phyloP scores from a whole-genome alignment of 2,113 vertebrate genomes.

The Onychostoma macrolepis region DNA sequence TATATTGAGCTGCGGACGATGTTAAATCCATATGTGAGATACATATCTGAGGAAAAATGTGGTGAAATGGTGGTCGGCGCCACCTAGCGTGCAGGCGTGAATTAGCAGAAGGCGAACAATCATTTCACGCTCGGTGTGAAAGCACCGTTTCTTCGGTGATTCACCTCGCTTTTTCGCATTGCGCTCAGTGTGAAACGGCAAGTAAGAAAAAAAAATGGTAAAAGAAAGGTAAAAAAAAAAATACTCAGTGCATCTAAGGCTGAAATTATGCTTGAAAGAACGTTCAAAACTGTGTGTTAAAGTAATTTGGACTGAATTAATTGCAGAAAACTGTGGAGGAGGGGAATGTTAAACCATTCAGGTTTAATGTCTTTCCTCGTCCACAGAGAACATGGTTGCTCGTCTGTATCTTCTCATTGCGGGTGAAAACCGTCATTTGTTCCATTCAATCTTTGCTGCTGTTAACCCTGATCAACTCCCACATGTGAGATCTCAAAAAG shows the following conservation, averaged over 20 bases:
- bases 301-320: conserved; percentile 6
- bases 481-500: conserved; percentile 51
- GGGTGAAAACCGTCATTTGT: conserved; percentile 53
- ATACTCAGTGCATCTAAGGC: neutral
- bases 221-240: no score
- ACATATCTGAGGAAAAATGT: no score
- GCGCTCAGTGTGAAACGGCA: no score
- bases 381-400: conserved; percentile 34
- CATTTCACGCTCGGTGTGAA: no score
- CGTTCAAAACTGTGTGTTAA: neutral
- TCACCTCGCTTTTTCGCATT: no score
- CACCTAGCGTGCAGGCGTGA: no score
- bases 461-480: conserved; percentile 49
- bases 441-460: conserved; percentile 47
- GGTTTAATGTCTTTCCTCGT: neutral
- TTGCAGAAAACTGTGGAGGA: conserved; percentile 4
- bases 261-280: neutral
- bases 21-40: no score
- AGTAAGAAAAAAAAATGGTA: no score
- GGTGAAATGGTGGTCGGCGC: no score
- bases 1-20: no score
- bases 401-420: conserved; percentile 46
- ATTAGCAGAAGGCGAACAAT: no score
- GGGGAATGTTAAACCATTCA: conserved; percentile 17
- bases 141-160: no score